Base-by-base conservation (phyloP, 2,888 invertebrate genomes). In the Scaptomyza reducta region DNA sequence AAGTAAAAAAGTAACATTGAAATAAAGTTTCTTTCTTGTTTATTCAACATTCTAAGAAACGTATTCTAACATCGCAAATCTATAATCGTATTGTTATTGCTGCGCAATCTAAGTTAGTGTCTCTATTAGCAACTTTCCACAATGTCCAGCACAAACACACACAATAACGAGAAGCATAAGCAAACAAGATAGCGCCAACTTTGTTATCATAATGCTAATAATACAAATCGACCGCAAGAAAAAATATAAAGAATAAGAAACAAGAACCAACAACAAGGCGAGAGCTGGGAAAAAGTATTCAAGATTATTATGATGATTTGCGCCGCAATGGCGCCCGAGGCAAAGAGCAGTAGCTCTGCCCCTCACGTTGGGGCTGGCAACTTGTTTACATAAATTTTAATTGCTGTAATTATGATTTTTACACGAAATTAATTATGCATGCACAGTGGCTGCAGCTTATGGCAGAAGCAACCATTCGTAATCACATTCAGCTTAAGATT, bases 401-500 rank as follows among this genome's bases (percentile, higher is more conserved):
- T 81, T 81, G 82, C 74, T 69, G 85, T 82, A 81, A 81, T 81
- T 81, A 81, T 81, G 79, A 81, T 84, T 81, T 81, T 84, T 81
- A 81, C 81, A 81, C 82, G 77, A 81, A 74, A 81, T 81, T 81
- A 81, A 81, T 81, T 84, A 81, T 81, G 80, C 80, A 84, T 81
- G 77, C 81, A 61, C 68, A 65, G 68, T 66, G 54, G 64, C 68
- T 68, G 79, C 77, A 64, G 51, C 63, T 59, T 49, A n/a, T 56
- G 51, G 42, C 42, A 50, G 31, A 55, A 22, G 57, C 46, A 31
- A 41, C 22, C 41, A 41, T 62, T 46, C 35, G 53, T 50, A 67
- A 42, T 18, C n/a, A 22, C 42, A 45, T 45, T 49, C 33, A 47
- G 54, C 27, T 47, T 47, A 16, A 25, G 41, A 47, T 54, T 41